Percentiles rank a stretch among this genome's conserved stretches.
Evolutionary conservation across 2,888 invertebrate genomes (phyloP).

Genomic region (Drosophila mulleri): DNA sequence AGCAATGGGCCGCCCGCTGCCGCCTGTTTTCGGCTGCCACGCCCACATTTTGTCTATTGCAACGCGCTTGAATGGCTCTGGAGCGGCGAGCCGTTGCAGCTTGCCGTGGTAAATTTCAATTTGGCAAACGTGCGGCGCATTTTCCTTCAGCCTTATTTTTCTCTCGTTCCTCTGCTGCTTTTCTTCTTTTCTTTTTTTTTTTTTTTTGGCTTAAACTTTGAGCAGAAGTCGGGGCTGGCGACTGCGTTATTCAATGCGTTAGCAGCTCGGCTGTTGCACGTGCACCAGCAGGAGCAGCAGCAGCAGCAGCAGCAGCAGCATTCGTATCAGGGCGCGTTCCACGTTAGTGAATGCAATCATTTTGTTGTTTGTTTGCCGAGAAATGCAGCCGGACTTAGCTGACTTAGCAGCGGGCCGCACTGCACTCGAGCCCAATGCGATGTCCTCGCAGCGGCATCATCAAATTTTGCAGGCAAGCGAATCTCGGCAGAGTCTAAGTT

Average conservation of each 20-base stretch:
- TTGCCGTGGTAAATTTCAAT: conserved; percentile 64
- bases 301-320: background rate
- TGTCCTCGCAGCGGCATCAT: conserved; percentile 43
- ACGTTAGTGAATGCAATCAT: conserved; percentile 40
- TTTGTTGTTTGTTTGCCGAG: conserved; percentile 18
- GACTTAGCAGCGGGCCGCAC: conserved; percentile 6
- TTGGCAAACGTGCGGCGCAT: conserved; percentile 66
- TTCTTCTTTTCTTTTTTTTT: background rate
- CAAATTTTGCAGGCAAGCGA: conserved; percentile 53
- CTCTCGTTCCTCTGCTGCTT: background rate
- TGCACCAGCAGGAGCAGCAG: conserved; percentile 20
- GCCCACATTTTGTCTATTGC: conserved; percentile 41
- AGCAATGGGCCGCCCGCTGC: conserved; percentile 13
- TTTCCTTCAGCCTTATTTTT: conserved; percentile 19
- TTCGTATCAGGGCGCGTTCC: background rate
- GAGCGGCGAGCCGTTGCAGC: conserved; percentile 38
- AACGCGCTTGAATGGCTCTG: conserved; percentile 44
- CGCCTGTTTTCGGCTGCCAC: conserved; percentile 16
- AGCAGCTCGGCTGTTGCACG: conserved; percentile 41
- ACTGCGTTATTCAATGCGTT: conserved; percentile 47
- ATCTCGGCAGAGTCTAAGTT: conserved; percentile 33
- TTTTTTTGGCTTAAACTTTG: conserved; percentile 28
- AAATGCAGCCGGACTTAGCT: conserved; percentile 28
- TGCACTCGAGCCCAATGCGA: conserved; percentile 1
- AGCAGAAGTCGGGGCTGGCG: conserved; percentile 36